A percentile compares a stretch with the other conserved stretches of the same genome.
Conservation (phyloP, 2,113 vertebrate species). For the Etheostoma spectabile region DNA sequence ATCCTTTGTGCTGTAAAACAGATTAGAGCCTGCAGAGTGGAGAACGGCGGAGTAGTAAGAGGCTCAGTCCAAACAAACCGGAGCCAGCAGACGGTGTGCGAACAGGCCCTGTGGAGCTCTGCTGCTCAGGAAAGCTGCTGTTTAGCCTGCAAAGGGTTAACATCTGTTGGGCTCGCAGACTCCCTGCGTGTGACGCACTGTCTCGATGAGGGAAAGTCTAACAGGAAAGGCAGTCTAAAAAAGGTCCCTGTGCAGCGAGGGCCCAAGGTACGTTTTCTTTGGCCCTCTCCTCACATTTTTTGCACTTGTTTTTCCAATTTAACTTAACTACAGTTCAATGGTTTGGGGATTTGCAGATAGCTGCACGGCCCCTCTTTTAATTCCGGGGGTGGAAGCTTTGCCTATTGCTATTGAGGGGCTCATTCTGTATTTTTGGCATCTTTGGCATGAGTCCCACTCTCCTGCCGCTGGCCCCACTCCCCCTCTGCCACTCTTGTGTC, state of each 20-base stretch:
- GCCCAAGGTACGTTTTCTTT: conserved; percentile 84
- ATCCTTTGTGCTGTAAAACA: conserved; percentile 76
- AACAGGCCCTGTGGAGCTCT: conserved; percentile 59
- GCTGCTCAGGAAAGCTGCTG: conserved; percentile 52
- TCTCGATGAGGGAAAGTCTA: conserved; percentile 83
- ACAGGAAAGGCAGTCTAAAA: conserved; percentile 86
- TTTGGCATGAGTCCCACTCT: conserved; percentile 52
- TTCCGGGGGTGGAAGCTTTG: conserved; percentile 67
- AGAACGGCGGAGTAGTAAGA: conserved; percentile 56
- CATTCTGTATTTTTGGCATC: conserved; percentile 38
- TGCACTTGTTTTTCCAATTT: conserved; percentile 86
- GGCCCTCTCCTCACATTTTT: conserved; percentile 82
- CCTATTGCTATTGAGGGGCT: conserved; percentile 63
- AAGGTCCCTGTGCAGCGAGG: conserved; percentile 81
- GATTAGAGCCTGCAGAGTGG: conserved; percentile 71
- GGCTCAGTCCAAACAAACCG: conserved; percentile 70
- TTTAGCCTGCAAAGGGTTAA: conserved; percentile 79
- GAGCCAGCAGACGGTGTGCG: conserved; percentile 52
- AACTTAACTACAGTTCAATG: conserved; percentile 78
- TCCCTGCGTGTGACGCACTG: conserved; percentile 83
- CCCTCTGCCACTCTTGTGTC: conserved; percentile 41
- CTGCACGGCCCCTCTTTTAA: conserved; percentile 73
- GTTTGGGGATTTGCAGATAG: conserved; percentile 80
- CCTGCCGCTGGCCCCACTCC: conserved; percentile 36
- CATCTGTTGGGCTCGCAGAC: conserved; percentile 70